Percentiles rank a stretch among this genome's conserved stretches.
Conservation (phyloP, 92 coral and sea anemone genomes). For the Siderastrea siderea region DNA sequence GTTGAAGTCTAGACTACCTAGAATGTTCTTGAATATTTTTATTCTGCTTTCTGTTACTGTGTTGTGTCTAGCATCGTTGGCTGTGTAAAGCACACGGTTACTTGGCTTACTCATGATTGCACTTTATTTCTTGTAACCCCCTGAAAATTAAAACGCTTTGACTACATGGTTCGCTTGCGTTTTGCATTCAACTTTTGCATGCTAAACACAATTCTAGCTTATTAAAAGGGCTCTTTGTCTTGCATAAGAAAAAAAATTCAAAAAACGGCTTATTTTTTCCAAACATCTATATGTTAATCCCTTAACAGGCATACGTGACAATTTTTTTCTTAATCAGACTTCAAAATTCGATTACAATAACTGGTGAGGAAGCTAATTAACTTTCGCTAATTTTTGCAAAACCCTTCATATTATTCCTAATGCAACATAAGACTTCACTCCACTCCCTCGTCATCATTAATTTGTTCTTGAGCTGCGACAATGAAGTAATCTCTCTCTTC, state of each 20-base stretch:
- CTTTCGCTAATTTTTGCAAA: constrained; percentile 20
- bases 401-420: background rate
- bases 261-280: background rate
- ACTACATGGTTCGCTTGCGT: constrained; percentile 3
- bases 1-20: background rate
- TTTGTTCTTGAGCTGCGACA: background rate
- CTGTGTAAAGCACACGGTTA: too few species aligned
- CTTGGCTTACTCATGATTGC: too few species aligned
- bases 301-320: constrained; percentile 21
- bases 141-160: background rate
- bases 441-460: background rate
- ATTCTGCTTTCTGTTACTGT: too few species aligned
- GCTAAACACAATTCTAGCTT: background rate
- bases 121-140: background rate
- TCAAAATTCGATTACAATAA: constrained; percentile 2
- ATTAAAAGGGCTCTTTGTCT: background rate
- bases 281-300: constrained; percentile 4
- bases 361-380: constrained; percentile 14
- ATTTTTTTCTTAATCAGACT: constrained; percentile 11
- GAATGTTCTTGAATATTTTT: too few species aligned
- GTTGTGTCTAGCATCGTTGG: too few species aligned
- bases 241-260: too few species aligned
- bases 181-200: constrained; percentile 8
- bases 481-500: background rate
- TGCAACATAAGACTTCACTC: background rate